Conservation (phyloP, 2,113 vertebrate species). For the Pao palembangensis region DNA sequence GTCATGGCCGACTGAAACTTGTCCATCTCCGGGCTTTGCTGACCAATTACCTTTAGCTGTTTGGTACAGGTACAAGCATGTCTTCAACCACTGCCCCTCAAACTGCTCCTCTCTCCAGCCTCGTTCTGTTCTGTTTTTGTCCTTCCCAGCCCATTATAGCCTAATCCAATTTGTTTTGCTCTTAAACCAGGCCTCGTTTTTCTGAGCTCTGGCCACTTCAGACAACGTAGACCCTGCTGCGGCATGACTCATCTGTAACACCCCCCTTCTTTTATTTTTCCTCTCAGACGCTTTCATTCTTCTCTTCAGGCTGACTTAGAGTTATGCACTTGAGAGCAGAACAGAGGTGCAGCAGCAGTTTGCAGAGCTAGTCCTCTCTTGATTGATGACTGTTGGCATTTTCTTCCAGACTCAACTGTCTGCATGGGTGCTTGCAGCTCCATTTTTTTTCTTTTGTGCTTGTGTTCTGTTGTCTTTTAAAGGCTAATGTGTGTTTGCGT, state of each 20-base stretch:
- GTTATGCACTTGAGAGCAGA: not conserved
- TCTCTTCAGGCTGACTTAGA: slow-evolving; percentile 16
- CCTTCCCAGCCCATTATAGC: slow-evolving; percentile 42
- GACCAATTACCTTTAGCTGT: too few species aligned
- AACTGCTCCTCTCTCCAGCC: not conserved
- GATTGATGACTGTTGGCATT: not conserved
- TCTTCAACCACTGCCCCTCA: too few species aligned
- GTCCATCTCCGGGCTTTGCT: too few species aligned
- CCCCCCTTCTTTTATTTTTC: slow-evolving; percentile 28
- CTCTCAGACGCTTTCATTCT: slow-evolving; percentile 3
- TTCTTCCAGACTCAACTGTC: slow-evolving; percentile 3
- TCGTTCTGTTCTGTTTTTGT: slow-evolving; percentile 7
- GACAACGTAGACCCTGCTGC: slow-evolving; percentile 1
- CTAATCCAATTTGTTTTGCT: slow-evolving; percentile 69
- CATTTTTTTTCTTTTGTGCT: too few species aligned
- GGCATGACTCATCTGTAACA: slow-evolving; percentile 22
- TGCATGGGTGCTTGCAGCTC: slow-evolving; percentile 3
- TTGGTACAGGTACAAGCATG: too few species aligned
- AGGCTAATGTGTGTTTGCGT: too few species aligned
- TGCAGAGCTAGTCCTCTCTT: not conserved
- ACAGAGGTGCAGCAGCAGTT: not conserved
- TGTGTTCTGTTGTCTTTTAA: too few species aligned
- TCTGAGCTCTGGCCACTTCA: slow-evolving; percentile 48
- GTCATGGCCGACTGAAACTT: too few species aligned
- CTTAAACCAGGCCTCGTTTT: slow-evolving; percentile 51